Base-by-base conservation (phyloP, 2,888 invertebrate species). In the Teinopalpus imperialis region DNA sequence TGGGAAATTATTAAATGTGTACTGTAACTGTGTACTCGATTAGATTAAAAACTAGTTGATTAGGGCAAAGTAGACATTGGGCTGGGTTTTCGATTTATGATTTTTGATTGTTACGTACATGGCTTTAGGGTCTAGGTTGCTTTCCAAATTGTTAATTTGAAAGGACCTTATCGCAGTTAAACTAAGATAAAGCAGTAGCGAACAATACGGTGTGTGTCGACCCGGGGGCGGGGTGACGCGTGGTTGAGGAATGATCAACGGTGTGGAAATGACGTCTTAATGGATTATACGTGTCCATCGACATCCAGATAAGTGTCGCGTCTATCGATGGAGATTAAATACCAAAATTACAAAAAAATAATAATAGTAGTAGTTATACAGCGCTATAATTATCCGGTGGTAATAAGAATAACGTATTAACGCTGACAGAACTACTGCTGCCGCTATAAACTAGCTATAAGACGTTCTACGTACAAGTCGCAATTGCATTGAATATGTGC, bases 201-300 rank as follows among this genome's bases (percentile, higher is more conserved):
- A 82, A 86, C 85, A 86, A 85, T 85, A 81, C 77, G 69, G 61
- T 67, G 67, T 61, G 63, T 64, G 69, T 63, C 61, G 39, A 27
- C 63, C 64, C 61, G 80, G 81, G 82, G 85, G 85, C 81, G 77
- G 70, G 70, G 65, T 76, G 82, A 86, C 79, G 82, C 80, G 81
- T 81, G 83, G 81, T 83, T 86, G 83, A 87, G 70, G 83, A 87
- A 87, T 87, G 81, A 85, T 79, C 86, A 85, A 68, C 83, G 68
- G 74, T 61, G 81, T 87, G 86, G 86, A 88, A 88, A 87, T 87
- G 87, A 87, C 85, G 88, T 86, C 82, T 87, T 88, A 88, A 88
- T 88, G 88, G 87, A 88, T 87, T 83, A 88, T 83, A 79, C 83
- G 76, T 88, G 88, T 88, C 81, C 76, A 70, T 73, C 77, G 85